Conservation (phyloP, 2,797 vertebrate species). For the Argyrosomus regius region DNA sequence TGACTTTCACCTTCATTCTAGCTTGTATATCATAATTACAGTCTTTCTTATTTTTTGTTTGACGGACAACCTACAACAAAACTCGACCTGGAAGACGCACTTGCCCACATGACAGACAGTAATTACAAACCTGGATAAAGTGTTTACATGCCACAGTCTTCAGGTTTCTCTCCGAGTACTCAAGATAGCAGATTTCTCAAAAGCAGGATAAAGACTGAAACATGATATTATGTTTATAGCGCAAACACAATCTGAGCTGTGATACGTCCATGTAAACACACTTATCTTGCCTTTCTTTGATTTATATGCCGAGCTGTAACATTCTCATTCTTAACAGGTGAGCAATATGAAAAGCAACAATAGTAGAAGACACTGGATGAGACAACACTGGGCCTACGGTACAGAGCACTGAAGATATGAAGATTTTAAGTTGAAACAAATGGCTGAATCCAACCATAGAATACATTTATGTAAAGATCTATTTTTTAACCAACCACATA, state of each 20-base stretch:
- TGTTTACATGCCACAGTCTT: constrained; percentile 1
- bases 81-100: no score
- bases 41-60: no score
- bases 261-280: not conserved
- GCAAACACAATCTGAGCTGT: not conserved
- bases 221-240: not conserved
- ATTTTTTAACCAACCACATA: constrained; percentile 96
- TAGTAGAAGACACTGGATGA: constrained; percentile 75
- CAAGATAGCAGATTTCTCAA: not conserved
- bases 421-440: constrained; percentile 73
- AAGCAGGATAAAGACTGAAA: not conserved
- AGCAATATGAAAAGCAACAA: constrained; percentile 76
- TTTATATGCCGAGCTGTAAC: not conserved
- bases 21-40: no score
- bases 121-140: not conserved
- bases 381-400: constrained; percentile 53
- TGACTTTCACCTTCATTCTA: no score
- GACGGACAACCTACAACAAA: no score
- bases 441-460: constrained; percentile 87
- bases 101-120: not conserved
- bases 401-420: constrained; percentile 61
- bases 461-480: constrained; percentile 91
- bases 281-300: not conserved
- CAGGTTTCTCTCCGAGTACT: not conserved
- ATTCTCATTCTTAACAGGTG: constrained; percentile 52